Evolutionary conservation across 35 echinoderm and acorn worm species (phyloP).

Genomic region (Apostichopus parvimensis): DNA sequence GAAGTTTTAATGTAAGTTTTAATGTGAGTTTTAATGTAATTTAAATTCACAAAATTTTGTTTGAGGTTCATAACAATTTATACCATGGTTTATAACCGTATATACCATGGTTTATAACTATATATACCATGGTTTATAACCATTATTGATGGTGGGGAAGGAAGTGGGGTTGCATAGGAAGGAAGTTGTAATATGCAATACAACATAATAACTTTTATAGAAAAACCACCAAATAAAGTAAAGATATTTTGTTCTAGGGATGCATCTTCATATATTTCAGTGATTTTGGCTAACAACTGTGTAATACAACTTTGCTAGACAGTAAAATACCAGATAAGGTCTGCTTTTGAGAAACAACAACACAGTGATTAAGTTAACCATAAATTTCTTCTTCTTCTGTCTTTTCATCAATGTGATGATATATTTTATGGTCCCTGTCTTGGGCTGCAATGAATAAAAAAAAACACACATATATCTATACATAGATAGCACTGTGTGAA

Average conservation of each 20-base stretch:
- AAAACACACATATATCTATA: not conserved
- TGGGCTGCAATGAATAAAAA: not conserved
- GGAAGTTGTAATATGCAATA: not conserved
- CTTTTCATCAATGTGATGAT: constrained; percentile 28
- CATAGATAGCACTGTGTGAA: not conserved
- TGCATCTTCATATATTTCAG: not conserved
- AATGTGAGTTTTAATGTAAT: no score
- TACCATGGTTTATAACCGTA: no score
- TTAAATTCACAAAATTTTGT: no score
- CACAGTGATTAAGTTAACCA: not conserved
- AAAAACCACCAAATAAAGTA: not conserved
- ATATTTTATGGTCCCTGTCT: constrained; percentile 18
- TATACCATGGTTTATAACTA: no score
- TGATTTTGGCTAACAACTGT: not conserved
- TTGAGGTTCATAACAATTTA: no score
- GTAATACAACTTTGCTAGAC: not conserved
- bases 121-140: no score
- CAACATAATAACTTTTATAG: no score
- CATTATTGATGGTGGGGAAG: not conserved
- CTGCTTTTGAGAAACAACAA: not conserved
- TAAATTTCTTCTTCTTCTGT: not conserved
- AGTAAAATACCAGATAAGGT: not conserved
- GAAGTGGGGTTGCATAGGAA: not conserved
- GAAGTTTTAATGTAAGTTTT: no score
- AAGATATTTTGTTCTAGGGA: not conserved